Evolutionary conservation across 2,888 invertebrate species (phyloP).

Genomic region (Arctia plantaginis): DNA sequence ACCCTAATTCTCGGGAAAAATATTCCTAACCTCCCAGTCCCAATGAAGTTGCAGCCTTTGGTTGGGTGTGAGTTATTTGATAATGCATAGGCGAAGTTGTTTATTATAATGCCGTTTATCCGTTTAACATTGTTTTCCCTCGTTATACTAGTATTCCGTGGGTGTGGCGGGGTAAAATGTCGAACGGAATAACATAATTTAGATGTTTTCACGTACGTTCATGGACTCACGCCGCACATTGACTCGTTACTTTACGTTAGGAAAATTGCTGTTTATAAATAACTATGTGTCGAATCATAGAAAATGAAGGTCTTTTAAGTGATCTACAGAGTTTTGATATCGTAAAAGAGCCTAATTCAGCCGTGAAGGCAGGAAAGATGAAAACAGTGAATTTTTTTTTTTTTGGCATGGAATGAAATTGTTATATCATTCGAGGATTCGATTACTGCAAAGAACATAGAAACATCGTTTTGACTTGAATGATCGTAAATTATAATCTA

Average conservation of each 20-base stretch:
- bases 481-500: too few relatives aligned
- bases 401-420: too few relatives aligned
- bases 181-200: constrained; percentile 45
- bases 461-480: too few relatives aligned
- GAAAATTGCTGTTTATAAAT: constrained; percentile 10
- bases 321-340: not conserved
- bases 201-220: constrained; percentile 30
- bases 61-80: constrained; percentile 75
- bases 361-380: not conserved
- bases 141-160: constrained; percentile 11
- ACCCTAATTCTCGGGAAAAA: constrained; percentile 8
- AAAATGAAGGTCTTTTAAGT: not conserved
- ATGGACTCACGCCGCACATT: not conserved
- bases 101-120: constrained; percentile 47
- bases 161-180: constrained; percentile 41
- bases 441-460: too few relatives aligned
- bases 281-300: not conserved
- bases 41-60: constrained; percentile 74
- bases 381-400: not conserved
- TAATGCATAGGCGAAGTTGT: constrained; percentile 61
- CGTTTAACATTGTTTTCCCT: constrained; percentile 48
- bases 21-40: not conserved
- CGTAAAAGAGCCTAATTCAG: not conserved
- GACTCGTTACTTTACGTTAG: not conserved
- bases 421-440: too few relatives aligned